Evolutionary conservation across 2,797 vertebrate genomes (phyloP).

Genomic region (Gephyroberyx darwinii): DNA sequence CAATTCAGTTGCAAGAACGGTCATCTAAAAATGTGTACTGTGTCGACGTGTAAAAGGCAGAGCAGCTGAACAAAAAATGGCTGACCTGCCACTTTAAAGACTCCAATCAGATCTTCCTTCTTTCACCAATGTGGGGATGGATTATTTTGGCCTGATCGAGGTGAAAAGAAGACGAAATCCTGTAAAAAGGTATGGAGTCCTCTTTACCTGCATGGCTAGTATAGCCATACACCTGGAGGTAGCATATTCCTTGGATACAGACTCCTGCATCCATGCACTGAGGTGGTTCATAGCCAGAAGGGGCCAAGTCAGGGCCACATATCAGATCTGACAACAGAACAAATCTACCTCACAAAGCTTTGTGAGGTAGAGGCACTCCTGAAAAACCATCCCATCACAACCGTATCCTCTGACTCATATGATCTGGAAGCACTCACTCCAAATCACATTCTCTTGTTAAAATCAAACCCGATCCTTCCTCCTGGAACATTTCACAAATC

Average conservation of each 20-base stretch:
- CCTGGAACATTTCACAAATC: neutral
- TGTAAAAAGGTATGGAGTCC: neutral
- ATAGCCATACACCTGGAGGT: too few relatives aligned
- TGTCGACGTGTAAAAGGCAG: neutral
- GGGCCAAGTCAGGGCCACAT: too few relatives aligned
- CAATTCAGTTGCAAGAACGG: too few relatives aligned
- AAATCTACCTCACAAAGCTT: neutral
- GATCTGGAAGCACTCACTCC: neutral
- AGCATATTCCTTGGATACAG: too few relatives aligned
- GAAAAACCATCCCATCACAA: neutral
- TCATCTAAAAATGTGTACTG: too few relatives aligned
- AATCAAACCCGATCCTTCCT: neutral
- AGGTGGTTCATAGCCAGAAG: too few relatives aligned
- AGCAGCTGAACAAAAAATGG: neutral
- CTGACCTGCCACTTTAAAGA: neutral
- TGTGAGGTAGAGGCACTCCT: conserved; percentile 16
- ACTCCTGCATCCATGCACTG: too few relatives aligned
- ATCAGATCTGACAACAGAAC: too few relatives aligned
- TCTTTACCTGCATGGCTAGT: neutral
- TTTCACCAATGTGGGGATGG: too few relatives aligned
- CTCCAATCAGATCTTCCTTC: too few relatives aligned
- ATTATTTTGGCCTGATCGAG: too few relatives aligned
- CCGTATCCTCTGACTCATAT: neutral
- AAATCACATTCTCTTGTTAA: neutral
- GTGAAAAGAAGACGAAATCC: too few relatives aligned